These are phyloP conservation scores for Bergia puertoricense DNA, from an alignment of 92 coral and sea anemone genomes.

Conservation along the genomic window DNA sequence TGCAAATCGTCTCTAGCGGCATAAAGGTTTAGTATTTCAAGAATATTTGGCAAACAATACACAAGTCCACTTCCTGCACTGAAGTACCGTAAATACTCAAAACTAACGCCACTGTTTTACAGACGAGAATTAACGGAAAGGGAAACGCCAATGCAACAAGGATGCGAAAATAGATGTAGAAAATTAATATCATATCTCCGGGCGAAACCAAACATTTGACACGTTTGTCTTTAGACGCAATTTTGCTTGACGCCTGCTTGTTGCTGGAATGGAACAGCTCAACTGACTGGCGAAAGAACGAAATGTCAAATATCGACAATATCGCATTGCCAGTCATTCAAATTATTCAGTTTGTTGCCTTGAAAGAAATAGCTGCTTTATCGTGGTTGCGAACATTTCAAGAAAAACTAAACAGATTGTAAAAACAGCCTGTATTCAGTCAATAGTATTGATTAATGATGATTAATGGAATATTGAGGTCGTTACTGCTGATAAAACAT, in stretches of 20 bases:
- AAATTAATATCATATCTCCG: constrained; percentile 21
- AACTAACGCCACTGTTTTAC: neutral
- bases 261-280: neutral
- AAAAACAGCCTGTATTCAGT: neutral
- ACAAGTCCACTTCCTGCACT: constrained; percentile 4
- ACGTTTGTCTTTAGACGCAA: neutral
- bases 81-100: neutral
- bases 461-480: neutral
- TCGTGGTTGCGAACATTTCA: neutral
- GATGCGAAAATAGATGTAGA: constrained; percentile 25
- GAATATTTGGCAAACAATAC: constrained; percentile 3
- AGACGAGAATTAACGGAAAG: constrained; percentile 20
- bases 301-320: neutral
- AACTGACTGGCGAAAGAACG: neutral
- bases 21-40: neutral
- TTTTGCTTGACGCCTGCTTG: neutral
- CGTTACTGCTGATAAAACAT: neutral
- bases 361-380: neutral
- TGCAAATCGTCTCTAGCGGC: neutral
- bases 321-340: neutral
- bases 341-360: neutral
- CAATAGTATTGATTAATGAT: neutral
- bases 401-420: neutral
- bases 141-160: constrained; percentile 9
- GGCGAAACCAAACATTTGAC: neutral